phyloP scores from a whole-genome alignment of 1,140 invertebrate species.

The Tribolium castaneum region DNA sequence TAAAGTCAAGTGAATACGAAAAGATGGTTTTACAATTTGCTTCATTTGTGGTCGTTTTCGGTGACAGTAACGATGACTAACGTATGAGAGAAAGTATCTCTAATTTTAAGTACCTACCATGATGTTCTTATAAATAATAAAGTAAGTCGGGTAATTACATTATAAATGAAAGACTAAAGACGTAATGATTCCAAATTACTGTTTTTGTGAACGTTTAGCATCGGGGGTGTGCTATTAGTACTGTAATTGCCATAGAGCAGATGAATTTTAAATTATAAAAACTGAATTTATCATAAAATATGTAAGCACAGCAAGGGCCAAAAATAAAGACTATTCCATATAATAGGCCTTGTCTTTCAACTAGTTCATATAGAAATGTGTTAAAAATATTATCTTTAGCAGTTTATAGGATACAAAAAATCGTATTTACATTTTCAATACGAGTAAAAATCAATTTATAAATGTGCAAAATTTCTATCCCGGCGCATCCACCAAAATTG shows the following conservation, averaged over 20 bases:
- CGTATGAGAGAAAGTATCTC: neutral
- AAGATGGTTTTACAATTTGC: neutral
- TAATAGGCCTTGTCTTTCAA: too few relatives aligned
- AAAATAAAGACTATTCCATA: neutral
- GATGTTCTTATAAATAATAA: neutral
- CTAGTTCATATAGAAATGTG: too few relatives aligned
- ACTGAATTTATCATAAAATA: neutral
- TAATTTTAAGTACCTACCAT: neutral
- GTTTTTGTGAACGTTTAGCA: neutral
- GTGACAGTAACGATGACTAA: neutral
- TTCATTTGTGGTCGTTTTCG: neutral
- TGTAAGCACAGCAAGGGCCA: neutral
- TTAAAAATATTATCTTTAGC: too few relatives aligned
- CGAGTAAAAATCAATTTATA: too few relatives aligned
- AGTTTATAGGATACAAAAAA: too few relatives aligned
- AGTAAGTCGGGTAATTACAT: neutral
- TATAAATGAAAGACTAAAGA: neutral
- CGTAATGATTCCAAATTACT: neutral
- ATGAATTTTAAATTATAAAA: neutral
- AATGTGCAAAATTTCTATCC: neutral
- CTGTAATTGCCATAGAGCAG: neutral
- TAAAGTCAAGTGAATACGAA: neutral
- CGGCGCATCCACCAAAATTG: conserved; percentile 8
- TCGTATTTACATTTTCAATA: too few relatives aligned
- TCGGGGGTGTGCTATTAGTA: neutral